These are phyloP conservation scores for Liparis tanakae DNA, from an alignment of 2,797 vertebrate genomes.

Conservation along the genomic window DNA sequence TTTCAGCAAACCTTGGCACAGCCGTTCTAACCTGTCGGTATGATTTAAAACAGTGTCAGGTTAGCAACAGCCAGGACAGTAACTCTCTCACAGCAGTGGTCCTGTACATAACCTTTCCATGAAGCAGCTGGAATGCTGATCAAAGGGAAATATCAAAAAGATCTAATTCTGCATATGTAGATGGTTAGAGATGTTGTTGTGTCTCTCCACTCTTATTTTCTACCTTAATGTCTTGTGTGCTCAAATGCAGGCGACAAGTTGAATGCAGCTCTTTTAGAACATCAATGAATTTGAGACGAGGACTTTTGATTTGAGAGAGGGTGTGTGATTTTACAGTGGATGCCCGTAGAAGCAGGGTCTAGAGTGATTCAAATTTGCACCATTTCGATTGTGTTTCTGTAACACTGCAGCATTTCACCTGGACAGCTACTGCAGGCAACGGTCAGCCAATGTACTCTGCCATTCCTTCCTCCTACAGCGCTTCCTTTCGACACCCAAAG, in stretches of 20 bases:
- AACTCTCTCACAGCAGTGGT: conserved; percentile 25
- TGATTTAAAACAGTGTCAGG: conserved; percentile 51
- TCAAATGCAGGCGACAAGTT: conserved; percentile 1
- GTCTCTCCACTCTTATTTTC: not conserved
- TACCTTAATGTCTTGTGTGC: not conserved
- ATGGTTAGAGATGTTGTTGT: conserved; percentile 6
- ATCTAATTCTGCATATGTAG: conserved; percentile 23
- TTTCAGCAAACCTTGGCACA: conserved; percentile 31
- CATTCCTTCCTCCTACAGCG: conserved; percentile 33
- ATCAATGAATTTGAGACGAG: not conserved
- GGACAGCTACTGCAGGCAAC: conserved; percentile 20
- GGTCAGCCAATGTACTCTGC: conserved; percentile 48
- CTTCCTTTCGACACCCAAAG: conserved; percentile 51
- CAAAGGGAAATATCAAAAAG: conserved; percentile 22
- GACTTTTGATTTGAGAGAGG: not conserved
- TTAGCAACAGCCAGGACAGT: conserved; percentile 32
- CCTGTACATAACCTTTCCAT: conserved; percentile 44
- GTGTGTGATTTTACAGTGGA: not conserved
- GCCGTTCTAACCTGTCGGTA: conserved; percentile 25
- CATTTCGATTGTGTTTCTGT: conserved; percentile 8
- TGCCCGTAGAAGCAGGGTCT: conserved; percentile 8
- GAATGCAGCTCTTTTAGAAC: conserved; percentile 4
- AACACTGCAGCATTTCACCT: conserved; percentile 21
- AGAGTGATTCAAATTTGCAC: conserved; percentile 16
- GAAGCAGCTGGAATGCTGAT: conserved; percentile 51